Conservation (phyloP, 2,888 invertebrate genomes). For the Argyra leucocephala region DNA sequence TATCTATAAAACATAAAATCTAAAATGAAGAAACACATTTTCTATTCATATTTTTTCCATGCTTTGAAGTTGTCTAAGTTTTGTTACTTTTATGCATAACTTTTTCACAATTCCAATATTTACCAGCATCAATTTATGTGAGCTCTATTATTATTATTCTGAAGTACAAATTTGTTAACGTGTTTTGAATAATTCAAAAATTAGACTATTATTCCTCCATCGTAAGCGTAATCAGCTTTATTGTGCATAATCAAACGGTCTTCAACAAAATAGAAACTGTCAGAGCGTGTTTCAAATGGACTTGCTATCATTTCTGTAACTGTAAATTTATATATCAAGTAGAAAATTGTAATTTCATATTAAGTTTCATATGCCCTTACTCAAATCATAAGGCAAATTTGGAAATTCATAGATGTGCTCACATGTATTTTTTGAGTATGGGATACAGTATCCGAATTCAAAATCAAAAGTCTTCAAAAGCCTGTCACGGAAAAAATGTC, state of each 20-base stretch:
- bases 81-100: too few relatives aligned
- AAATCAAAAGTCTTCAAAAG: slow-evolving; percentile 96
- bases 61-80: too few relatives aligned
- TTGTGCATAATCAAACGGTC: slow-evolving; percentile 97
- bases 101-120: too few relatives aligned
- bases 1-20: too few relatives aligned
- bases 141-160: too few relatives aligned
- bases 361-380: slow-evolving; percentile 49
- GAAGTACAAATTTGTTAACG: too few relatives aligned
- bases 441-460: slow-evolving; percentile 99
- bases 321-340: slow-evolving; percentile 36
- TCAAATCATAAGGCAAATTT: slow-evolving; percentile 69
- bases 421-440: slow-evolving; percentile 92
- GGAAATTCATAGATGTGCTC: slow-evolving; percentile 99
- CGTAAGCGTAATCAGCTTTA: slow-evolving; percentile 97
- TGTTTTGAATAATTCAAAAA: too few relatives aligned
- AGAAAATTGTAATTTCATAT: neutral
- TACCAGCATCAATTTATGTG: too few relatives aligned
- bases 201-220: slow-evolving; percentile 56
- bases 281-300: slow-evolving; percentile 95
- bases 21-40: too few relatives aligned
- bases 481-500: slow-evolving; percentile 89
- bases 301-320: slow-evolving; percentile 93
- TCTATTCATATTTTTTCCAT: too few relatives aligned
- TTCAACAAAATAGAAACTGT: slow-evolving; percentile 98